Conservation (phyloP, 2,797 vertebrate species). For the Ptychobarbus kaznakovi region DNA sequence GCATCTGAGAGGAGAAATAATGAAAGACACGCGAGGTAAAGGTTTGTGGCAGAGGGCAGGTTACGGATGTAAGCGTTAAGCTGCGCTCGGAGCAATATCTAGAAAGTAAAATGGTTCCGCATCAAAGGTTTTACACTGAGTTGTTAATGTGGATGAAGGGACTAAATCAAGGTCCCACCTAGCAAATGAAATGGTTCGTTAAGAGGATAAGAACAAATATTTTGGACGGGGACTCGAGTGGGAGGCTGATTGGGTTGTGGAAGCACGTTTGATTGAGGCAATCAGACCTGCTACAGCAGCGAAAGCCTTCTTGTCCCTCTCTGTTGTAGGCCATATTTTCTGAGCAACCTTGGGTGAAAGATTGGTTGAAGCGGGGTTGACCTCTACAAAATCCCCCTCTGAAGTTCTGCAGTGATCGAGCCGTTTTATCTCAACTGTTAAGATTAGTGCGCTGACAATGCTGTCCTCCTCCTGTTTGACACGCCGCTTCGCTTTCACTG, state of each 20-base stretch:
- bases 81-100: not conserved
- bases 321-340: constrained; percentile 26
- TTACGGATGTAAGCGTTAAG: not conserved
- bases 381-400: constrained; percentile 1
- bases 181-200: constrained; percentile 37
- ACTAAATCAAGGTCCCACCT: constrained; percentile 34
- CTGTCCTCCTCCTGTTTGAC: constrained; percentile 33
- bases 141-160: constrained; percentile 15
- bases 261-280: constrained; percentile 58
- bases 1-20: constrained; percentile 57
- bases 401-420: constrained; percentile 16
- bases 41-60: constrained; percentile 52
- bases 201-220: constrained; percentile 48
- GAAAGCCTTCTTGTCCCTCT: constrained; percentile 34
- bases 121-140: constrained; percentile 26
- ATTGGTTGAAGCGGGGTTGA: not conserved
- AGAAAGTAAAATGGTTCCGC: constrained; percentile 12
- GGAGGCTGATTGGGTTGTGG: constrained; percentile 43
- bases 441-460: constrained; percentile 4
- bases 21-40: constrained; percentile 55
- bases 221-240: constrained; percentile 44
- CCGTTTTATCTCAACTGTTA: constrained; percentile 34
- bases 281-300: constrained; percentile 49
- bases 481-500: not conserved
- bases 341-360: constrained; percentile 20